These are phyloP conservation scores for Polypterus senegalus DNA, from an alignment of 2,113 vertebrate species.

Conservation along the genomic window DNA sequence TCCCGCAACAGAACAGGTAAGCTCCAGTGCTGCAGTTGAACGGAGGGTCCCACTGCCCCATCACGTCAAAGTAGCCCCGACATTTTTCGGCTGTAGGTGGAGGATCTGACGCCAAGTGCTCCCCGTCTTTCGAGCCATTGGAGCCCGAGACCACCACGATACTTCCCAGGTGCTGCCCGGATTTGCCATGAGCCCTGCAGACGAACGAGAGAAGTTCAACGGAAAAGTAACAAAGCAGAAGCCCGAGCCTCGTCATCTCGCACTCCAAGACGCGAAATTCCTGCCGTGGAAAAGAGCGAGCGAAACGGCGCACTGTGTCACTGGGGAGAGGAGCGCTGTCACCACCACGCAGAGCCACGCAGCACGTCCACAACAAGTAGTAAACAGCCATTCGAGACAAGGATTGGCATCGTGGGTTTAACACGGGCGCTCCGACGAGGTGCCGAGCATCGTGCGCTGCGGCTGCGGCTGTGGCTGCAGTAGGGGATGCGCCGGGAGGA, in stretches of 20 bases:
- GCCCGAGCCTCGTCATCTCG: conserved; percentile 62
- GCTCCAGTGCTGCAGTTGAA: conserved; percentile 91
- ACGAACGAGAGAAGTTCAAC: conserved; percentile 78
- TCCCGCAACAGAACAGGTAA: conserved; percentile 96
- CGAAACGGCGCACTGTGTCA: neutral
- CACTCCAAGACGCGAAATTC: conserved; percentile 17
- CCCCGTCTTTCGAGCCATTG: conserved; percentile 73
- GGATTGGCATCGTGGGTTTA: too few species aligned
- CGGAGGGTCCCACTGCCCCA: conserved; percentile 97
- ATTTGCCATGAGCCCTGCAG: conserved; percentile 84
- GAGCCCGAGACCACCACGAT: conserved; percentile 80
- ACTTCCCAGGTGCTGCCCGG: conserved; percentile 72
- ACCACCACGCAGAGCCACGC: conserved; percentile 39
- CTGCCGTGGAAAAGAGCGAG: neutral
- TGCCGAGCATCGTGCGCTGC: too few species aligned
- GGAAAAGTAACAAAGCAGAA: conserved; percentile 79
- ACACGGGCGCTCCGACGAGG: too few species aligned
- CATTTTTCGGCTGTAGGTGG: conserved; percentile 82
- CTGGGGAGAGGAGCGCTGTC: too few species aligned
- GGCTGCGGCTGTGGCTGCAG: too few species aligned
- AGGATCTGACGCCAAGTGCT: conserved; percentile 64
- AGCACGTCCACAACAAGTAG: conserved; percentile 34
- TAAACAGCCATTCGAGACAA: conserved; percentile 35
- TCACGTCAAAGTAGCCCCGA: conserved; percentile 94
- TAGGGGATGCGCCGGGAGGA: too few species aligned